Evolutionary conservation across 1,140 invertebrate species (phyloP), one percentile per base, ranked within the genome.

Genomic region (Penaeus japonicus): DNA sequence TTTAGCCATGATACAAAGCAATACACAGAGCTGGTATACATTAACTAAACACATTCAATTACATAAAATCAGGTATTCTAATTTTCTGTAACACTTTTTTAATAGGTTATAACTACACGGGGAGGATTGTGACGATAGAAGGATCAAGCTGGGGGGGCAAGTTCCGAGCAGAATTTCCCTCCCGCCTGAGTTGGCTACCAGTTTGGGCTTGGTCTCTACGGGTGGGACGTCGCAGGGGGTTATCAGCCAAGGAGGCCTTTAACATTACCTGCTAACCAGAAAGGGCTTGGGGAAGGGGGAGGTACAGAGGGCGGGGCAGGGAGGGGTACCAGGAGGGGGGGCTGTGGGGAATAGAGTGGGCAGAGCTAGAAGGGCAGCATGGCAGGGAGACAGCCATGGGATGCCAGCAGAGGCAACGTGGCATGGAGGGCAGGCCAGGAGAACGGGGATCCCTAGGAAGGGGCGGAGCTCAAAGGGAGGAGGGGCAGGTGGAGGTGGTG

Each of bases 1-100:
- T 89, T 89, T 89, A 89, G 87, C 87, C 87, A 84, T 89, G 81
- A 84, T 89, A 89, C 87, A 89, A 89, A 89, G 87, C 87, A 89
- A 89, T 89, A 89, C 87, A 89, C 87, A 80, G 87, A 89, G 87
- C 87, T 84, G 87, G 87, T 89, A 89, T 89, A 89, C 87, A 89
- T 89, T 89, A 89, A 89, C 87, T 78, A 75, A 89, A 89, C 87
- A 89, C 87, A 89, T 89, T 89, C 87, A 89, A 89, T 84, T 84
- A 89, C 87, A 89, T 89, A 89, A 89, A 89, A 89, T 89, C 87
- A 89, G 87, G 87, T 89, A 79, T 57, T 89, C 87, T 89, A 84
- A 89, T 84, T 88, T 89, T 89, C 73, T 89, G 55, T 85, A 62
- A 89, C 87, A 79, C 75, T 89, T 85, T 70, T 89, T 89, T 84